phyloP scores from a whole-genome alignment of 1,140 invertebrate genomes.

The Ganaspis sp. region DNA sequence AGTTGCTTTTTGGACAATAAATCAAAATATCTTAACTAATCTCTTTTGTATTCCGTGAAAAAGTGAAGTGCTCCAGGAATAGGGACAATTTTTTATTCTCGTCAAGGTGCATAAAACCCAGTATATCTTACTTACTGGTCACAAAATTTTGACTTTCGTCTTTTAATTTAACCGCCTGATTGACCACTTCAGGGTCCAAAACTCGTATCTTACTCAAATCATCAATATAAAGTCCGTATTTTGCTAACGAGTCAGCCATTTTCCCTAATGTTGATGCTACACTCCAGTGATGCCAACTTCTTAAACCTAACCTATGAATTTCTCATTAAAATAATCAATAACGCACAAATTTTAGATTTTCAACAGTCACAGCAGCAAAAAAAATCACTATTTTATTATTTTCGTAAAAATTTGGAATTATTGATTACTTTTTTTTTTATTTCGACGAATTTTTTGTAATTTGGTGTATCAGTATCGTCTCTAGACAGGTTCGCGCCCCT shows the following conservation, averaged over 20 bases:
- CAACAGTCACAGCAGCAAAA: too few relatives aligned
- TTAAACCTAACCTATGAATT: background rate
- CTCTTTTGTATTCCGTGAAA: background rate
- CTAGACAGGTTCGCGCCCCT: too few relatives aligned
- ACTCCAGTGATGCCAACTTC: background rate
- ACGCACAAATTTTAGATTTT: too few relatives aligned
- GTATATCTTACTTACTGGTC: conserved; percentile 80
- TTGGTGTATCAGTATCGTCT: too few relatives aligned
- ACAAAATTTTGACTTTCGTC: conserved; percentile 90
- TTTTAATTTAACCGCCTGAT: conserved; percentile 87
- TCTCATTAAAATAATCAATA: background rate
- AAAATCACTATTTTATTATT: too few relatives aligned
- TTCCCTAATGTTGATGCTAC: conserved; percentile 42
- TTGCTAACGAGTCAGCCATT: conserved; percentile 85
- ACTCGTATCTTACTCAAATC: conserved; percentile 91
- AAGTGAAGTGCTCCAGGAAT: background rate
- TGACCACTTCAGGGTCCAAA: conserved; percentile 85
- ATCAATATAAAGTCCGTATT: conserved; percentile 89
- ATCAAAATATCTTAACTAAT: background rate
- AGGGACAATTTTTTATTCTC: background rate
- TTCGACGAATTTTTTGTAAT: too few relatives aligned
- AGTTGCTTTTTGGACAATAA: background rate
- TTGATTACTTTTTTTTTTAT: too few relatives aligned
- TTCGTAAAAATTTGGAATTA: too few relatives aligned
- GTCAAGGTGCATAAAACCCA: background rate